Conservation (phyloP, 2,797 vertebrate genomes). For the Hydrophis major region DNA sequence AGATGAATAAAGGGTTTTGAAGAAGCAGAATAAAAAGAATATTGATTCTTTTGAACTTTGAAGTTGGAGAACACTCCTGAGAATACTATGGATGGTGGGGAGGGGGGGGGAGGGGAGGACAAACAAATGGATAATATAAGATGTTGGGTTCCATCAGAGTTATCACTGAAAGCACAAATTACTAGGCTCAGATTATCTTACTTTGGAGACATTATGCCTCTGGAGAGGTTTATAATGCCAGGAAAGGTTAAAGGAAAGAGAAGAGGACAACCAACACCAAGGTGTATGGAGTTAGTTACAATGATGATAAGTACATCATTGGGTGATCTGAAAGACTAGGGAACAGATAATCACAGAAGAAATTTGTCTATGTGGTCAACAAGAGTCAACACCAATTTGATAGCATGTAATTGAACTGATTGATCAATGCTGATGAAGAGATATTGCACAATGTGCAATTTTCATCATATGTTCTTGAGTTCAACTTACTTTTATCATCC, state of each 20-base stretch:
- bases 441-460: background rate
- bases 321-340: background rate
- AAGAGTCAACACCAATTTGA: background rate
- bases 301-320: background rate
- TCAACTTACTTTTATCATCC: background rate
- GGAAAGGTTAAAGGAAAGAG: background rate
- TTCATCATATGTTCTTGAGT: background rate
- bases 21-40: background rate
- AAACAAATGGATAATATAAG: background rate
- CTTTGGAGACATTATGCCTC: background rate
- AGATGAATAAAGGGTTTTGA: background rate
- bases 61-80: background rate
- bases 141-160: background rate
- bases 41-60: background rate
- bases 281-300: background rate
- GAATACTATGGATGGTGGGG: background rate
- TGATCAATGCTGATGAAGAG: background rate
- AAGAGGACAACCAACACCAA: background rate
- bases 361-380: background rate
- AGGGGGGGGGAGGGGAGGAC: accelerated
- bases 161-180: background rate
- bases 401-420: background rate
- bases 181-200: background rate
- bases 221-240: background rate
- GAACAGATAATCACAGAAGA: background rate